Base-by-base conservation (phyloP, 2,113 vertebrate species). In the Corythornis cristatus region DNA sequence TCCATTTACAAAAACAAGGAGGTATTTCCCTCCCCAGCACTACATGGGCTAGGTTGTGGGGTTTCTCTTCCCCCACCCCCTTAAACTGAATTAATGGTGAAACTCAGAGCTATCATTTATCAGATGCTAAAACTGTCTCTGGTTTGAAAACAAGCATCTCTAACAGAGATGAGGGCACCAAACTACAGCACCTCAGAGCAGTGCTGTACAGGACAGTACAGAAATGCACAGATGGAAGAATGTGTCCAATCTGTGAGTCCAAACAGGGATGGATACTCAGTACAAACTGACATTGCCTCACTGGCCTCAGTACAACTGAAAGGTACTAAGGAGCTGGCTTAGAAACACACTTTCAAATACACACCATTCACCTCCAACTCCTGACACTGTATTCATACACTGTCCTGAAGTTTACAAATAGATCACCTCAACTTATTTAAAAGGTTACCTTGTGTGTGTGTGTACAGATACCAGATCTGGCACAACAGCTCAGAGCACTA, bases 1-100 rank as follows among this genome's bases (percentile, higher is more conserved):
- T 94, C 95, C 95, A 97, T 95, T 97, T 96, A 93, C 95, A 97
- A 97, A 98, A 97, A 98, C 97, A 98, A 98, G 97, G 96, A 93
- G 53, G 64, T 85, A 92, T 67, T 53, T 75, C 78, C 82, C 72
- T 88, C 61, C 6, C 4, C 33, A 80, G 61, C 16, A 42, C 33
- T 65, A 64, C 3, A 2, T n/a, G 35, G 23, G 60, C 2, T 29
- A n/a, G 22, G 56, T 40, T 76, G 45, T 31, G 35, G 0, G 14
- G 11, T 57, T 57, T 6, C 6, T 18, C 8, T 23, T 37, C 8
- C 33, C 40, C 40, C 64, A 43, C 46, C 13, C 2, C 22, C n/a
- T 78, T 88, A n/a, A 46, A 81, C 23, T 73, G 54, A 66, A 88
- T 95, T 85, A 95, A 66, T 23, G 23, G 51, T 81, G 43, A 92